These are phyloP conservation scores for Drosophila tripunctata DNA, from an alignment of 2,888 invertebrate species.

Conservation along the genomic window DNA sequence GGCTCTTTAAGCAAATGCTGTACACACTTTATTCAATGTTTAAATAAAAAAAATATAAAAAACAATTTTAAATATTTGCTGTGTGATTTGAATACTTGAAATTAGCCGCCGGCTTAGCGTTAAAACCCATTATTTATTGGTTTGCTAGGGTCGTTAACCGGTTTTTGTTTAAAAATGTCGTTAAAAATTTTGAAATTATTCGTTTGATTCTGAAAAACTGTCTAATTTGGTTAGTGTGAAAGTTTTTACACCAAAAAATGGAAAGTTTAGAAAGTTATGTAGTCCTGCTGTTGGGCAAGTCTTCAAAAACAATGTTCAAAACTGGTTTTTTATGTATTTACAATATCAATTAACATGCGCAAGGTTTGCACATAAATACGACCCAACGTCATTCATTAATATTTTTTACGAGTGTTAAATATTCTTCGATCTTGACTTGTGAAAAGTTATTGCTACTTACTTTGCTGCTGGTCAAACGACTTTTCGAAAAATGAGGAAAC, in stretches of 20 bases:
- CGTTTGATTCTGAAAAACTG: not conserved
- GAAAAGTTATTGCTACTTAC: not conserved
- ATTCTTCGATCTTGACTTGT: conserved; percentile 6
- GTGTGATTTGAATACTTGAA: conserved; percentile 17
- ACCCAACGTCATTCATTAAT: conserved; percentile 26
- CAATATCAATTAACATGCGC: conserved; percentile 8
- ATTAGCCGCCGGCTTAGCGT: not conserved
- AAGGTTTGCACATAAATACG: conserved; percentile 3
- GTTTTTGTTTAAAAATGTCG: conserved; percentile 7
- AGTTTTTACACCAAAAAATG: not conserved
- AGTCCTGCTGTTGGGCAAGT: conserved; percentile 2
- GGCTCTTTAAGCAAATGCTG: conserved; percentile 10
- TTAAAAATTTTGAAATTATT: not conserved
- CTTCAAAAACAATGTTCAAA: not conserved
- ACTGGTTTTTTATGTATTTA: conserved; percentile 23
- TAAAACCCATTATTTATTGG: conserved; percentile 15
- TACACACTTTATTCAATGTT: conserved; percentile 27
- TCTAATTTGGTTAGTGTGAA: not conserved
- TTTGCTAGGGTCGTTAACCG: conserved; percentile 10
- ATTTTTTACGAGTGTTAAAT: conserved; percentile 10
- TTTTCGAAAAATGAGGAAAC: conserved; percentile 3
- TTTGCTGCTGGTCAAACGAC: not conserved
- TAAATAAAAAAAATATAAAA: conserved; percentile 55
- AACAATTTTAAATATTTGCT: conserved; percentile 23
- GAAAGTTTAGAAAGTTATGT: conserved; percentile 18